These are phyloP conservation scores for Thinocorus orbignyianus DNA, from an alignment of 2,113 vertebrate species.

Conservation along the genomic window DNA sequence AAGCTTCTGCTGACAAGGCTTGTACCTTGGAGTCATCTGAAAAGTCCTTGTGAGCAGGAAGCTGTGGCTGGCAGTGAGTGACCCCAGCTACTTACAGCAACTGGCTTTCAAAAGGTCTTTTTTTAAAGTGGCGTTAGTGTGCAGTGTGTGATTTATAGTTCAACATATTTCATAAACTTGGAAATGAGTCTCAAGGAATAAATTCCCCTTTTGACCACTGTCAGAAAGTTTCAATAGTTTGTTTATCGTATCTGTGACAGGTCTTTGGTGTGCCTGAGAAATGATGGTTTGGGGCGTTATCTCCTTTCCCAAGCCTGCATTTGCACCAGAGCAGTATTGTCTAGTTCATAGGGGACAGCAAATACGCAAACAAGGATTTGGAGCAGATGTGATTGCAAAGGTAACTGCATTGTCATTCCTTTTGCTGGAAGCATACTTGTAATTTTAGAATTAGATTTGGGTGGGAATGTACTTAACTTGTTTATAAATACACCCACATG, in stretches of 20 bases:
- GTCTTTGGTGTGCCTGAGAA: not conserved
- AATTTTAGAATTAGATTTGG: slow-evolving; percentile 13
- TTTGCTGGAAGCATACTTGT: not conserved
- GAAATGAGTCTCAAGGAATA: not conserved
- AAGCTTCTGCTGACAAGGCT: not conserved
- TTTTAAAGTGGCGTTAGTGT: not conserved
- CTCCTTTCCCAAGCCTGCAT: not conserved
- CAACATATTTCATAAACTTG: not conserved
- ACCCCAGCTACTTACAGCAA: accelerated
- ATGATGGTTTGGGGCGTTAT: not conserved
- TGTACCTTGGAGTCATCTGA: not conserved
- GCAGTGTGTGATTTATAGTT: not conserved
- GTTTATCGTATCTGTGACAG: not conserved
- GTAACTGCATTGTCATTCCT: not conserved
- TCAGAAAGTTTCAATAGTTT: not conserved
- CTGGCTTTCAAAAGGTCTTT: not conserved
- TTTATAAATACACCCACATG: not conserved
- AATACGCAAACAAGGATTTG: not conserved
- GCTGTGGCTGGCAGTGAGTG: not conserved
- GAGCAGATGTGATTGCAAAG: not conserved
- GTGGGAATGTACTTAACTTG: not conserved
- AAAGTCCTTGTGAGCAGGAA: not conserved
- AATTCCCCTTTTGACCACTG: not conserved
- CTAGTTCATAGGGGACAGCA: not conserved
- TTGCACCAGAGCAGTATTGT: not conserved